phyloP scores from a whole-genome alignment of 1,140 invertebrate genomes.

The Megalopta genalis region DNA sequence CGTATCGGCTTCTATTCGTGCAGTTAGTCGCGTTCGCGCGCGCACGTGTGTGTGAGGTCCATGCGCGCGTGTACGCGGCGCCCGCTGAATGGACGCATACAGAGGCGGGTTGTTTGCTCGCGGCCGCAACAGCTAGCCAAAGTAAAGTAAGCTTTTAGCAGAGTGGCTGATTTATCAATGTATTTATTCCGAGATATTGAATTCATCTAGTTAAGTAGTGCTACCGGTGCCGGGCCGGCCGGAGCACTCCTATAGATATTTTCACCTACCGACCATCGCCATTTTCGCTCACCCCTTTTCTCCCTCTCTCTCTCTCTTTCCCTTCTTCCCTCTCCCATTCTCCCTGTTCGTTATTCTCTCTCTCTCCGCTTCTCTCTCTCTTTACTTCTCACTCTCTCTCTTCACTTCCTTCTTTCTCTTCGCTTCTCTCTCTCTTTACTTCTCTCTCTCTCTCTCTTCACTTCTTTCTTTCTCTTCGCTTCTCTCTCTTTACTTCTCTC shows the following conservation, averaged over 20 bases:
- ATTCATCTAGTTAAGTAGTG: slow-evolving; percentile 80
- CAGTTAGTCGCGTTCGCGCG: not conserved
- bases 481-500: no score
- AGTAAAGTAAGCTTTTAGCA: slow-evolving; percentile 80
- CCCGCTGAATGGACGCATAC: slow-evolving; percentile 36
- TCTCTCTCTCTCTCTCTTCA: no score
- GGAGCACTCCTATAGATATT: slow-evolving; percentile 64
- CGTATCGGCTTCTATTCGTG: not conserved
- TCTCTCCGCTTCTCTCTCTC: no score
- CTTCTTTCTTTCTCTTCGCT: no score
- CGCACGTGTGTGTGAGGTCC: not conserved
- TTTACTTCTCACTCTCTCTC: no score
- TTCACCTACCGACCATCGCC: slow-evolving; percentile 55
- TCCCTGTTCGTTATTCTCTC: no score
- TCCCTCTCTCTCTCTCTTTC: not conserved
- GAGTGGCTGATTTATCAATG: slow-evolving; percentile 80
- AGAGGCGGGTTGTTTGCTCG: slow-evolving; percentile 74
- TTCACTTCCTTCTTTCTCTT: no score
- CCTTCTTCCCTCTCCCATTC: not conserved
- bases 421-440: no score
- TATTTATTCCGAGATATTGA: slow-evolving; percentile 81
- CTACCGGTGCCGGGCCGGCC: slow-evolving; percentile 51
- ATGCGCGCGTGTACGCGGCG: slow-evolving; percentile 25
- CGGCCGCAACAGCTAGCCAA: slow-evolving; percentile 75
- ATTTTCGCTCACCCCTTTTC: not conserved